Conservation (phyloP, 2,797 vertebrate genomes). For the Bufotes viridis region DNA sequence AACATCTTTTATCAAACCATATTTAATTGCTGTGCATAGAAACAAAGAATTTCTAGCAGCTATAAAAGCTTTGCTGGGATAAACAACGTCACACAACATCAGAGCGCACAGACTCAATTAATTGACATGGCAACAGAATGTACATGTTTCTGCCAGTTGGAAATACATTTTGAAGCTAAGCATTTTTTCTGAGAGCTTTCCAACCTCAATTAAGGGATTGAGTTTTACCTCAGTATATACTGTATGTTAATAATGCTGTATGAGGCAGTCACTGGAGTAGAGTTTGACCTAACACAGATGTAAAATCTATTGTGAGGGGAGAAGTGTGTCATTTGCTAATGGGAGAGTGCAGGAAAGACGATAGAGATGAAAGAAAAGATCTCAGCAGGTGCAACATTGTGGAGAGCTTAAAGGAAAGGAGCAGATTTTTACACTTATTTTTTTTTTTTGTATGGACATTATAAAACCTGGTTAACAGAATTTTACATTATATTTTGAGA, state of each 20-base stretch:
- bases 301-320: neutral
- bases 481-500: no score
- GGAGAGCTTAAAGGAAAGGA: neutral
- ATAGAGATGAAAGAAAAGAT: neutral
- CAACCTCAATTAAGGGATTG: neutral
- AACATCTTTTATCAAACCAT: neutral
- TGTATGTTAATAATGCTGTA: neutral
- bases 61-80: neutral
- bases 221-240: neutral
- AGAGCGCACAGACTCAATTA: neutral
- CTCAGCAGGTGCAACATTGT: neutral
- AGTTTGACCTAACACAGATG: neutral
- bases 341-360: neutral
- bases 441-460: no score
- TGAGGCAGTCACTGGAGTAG: neutral
- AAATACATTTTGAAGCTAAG: neutral
- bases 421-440: neutral
- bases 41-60: neutral
- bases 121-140: conserved; percentile 13
- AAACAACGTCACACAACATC: neutral
- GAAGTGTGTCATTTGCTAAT: neutral
- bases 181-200: neutral
- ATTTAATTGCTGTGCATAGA: neutral
- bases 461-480: no score
- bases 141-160: neutral